These are phyloP conservation scores for Cantharis nigra DNA, from an alignment of 2,888 invertebrate genomes.

Conservation along the genomic window DNA sequence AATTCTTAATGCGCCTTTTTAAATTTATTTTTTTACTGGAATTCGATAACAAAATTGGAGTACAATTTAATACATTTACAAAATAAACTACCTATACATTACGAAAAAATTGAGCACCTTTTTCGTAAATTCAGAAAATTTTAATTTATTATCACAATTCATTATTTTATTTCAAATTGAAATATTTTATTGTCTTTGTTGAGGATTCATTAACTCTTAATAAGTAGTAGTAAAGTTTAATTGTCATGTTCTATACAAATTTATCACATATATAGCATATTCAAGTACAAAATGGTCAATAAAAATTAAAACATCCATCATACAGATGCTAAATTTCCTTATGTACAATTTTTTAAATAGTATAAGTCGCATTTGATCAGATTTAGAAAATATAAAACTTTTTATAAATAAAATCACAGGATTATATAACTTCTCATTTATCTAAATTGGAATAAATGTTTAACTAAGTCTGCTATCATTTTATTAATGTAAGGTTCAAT, in stretches of 20 bases:
- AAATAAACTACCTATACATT: not conserved
- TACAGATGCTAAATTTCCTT: not conserved
- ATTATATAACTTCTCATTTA: not conserved
- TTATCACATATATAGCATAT: not conserved
- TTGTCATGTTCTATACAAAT: not conserved
- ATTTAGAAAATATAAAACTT: not conserved
- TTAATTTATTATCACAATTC: slow-evolving; percentile 20
- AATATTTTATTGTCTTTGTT: not conserved
- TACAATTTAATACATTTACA: not conserved
- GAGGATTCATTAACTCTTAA: not conserved
- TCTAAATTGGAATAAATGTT: not conserved
- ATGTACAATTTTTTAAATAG: not conserved
- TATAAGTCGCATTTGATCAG: not conserved
- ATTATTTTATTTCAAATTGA: not conserved
- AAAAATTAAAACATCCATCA: too few relatives aligned
- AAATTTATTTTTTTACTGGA: not conserved
- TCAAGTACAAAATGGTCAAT: not conserved
- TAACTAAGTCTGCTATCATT: not conserved
- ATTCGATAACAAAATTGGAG: not conserved
- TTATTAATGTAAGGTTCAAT: not conserved
- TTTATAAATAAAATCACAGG: not conserved
- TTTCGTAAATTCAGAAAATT: not conserved
- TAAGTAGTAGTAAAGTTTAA: not conserved
- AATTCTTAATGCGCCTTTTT: not conserved
- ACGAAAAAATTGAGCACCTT: not conserved